These are phyloP conservation scores for Pteronura brasiliensis DNA, from an alignment of 2,113 vertebrate genomes.

Conservation along the genomic window DNA sequence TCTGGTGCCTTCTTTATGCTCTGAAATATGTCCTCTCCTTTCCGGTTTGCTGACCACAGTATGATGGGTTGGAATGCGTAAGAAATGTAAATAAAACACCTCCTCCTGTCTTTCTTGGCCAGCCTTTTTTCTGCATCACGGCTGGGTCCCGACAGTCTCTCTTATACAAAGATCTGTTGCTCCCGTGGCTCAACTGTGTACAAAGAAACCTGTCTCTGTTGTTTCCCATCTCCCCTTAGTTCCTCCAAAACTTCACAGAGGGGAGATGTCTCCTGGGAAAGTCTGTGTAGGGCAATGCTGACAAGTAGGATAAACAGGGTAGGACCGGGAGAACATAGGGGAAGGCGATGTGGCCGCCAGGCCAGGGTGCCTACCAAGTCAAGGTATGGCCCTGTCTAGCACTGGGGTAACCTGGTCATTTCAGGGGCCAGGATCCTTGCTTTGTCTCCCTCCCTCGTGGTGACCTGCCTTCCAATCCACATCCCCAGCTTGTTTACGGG, in stretches of 20 bases:
- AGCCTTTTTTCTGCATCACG: neutral
- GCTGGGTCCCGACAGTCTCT: conserved; percentile 25
- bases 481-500: conserved; percentile 76
- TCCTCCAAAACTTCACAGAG: conserved; percentile 73
- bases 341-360: conserved; percentile 58
- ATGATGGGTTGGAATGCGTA: neutral
- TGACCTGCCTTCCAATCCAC: conserved; percentile 78
- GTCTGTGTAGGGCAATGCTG: conserved; percentile 81
- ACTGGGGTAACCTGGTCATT: conserved; percentile 60
- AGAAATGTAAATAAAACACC: conserved; percentile 32
- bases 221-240: neutral
- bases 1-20: neutral
- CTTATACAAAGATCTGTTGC: conserved; percentile 37
- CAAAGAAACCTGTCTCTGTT: conserved; percentile 47
- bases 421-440: conserved; percentile 41
- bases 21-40: neutral
- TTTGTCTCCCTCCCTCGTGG: conserved; percentile 70
- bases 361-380: conserved; percentile 83
- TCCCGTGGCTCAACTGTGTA: neutral
- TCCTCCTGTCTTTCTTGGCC: neutral
- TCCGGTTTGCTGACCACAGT: neutral
- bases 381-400: conserved; percentile 81
- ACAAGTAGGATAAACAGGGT: conserved; percentile 83
- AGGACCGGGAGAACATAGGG: conserved; percentile 72
- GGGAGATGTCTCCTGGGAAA: conserved; percentile 73